Evolutionary conservation across 2,888 invertebrate genomes (phyloP), one percentile per base, ranked within the genome.

Genomic region (Zeuzera pyrina): DNA sequence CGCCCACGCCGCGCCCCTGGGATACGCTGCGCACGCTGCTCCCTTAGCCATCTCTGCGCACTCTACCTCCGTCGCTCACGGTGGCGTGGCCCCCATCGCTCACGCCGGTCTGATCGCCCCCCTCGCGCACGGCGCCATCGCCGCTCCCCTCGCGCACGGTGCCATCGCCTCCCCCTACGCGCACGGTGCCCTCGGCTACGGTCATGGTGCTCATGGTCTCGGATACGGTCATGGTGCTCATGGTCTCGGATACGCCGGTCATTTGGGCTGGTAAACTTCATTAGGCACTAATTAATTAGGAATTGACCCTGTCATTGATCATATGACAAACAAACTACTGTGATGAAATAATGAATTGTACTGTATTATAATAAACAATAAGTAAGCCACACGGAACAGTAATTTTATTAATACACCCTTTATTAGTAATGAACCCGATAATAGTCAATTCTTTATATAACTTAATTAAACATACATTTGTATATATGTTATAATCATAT

Each of bases 31-130:
- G 26, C 47, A 57, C 15, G 56, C 53, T 23, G 49, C 46, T 32
- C 30, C 47, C 22, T 42, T 51, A 31, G 43, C 43, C 3, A 33
- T 29, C 24, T 38, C 54, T 30, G 34, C 31, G 14, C 45, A 43
- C 27, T 31, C 45, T 25, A 41, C 52, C 37, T 37, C 47, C 15
- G 47, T 52, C 11, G 52, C 54, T 31, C 46, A 48, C 30, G 46
- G 47, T 34, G 47, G 54, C 29, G 43, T 62, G 30, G 58, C 59
- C 37, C 49, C 52, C 33, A 45, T 50, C 39, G 52, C 45, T 5
- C 22, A 28, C 19, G 33, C 39, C 14, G 38, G 38, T 7, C 29
- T 38, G 8, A 40, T 48, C 16, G 43, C 52, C 32, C 44, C 43
- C 21, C 36, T 48, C 5, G 50, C 49, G 15, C 49, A 60, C 34